Evolutionary conservation across 1,140 invertebrate genomes (phyloP).

Genomic region (Holotrichia oblita): DNA sequence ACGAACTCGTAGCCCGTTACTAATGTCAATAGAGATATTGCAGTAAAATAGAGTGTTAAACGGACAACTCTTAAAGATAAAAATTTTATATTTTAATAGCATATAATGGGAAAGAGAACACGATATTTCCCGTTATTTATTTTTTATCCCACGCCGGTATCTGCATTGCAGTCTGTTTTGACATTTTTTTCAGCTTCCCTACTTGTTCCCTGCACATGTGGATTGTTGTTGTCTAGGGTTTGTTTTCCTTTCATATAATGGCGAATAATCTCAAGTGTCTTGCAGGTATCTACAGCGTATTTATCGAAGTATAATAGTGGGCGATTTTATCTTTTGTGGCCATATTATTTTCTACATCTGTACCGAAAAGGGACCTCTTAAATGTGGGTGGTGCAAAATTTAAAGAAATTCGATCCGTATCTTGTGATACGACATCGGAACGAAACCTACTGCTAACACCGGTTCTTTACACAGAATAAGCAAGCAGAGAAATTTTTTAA

Average conservation of each 20-base stretch:
- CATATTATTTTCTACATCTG: conserved; percentile 16
- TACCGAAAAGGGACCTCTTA: not conserved
- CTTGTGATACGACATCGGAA: not conserved
- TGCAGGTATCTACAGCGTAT: conserved; percentile 1
- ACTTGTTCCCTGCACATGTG: conserved; percentile 8
- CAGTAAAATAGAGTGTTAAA: not conserved
- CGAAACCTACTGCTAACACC: not conserved
- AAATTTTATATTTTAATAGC: not conserved
- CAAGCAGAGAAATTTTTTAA: not conserved
- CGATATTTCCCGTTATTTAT: not conserved
- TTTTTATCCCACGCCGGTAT: not conserved
- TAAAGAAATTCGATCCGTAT: conserved; percentile 30
- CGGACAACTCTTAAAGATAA: not conserved
- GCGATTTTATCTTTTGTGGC: conserved; percentile 28
- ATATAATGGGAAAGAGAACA: not conserved
- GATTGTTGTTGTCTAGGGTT: not conserved
- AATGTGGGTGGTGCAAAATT: conserved; percentile 24
- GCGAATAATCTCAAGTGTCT: conserved; percentile 27
- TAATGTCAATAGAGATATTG: not conserved
- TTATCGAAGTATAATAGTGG: conserved; percentile 29
- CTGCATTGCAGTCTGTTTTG: not conserved
- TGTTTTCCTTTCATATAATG: conserved; percentile 13
- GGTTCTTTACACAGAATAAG: not conserved
- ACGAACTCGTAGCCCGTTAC: no score
- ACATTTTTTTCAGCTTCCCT: conserved; percentile 22